Evolutionary conservation across 1,140 invertebrate species (phyloP).

Genomic region (Drosophila bocqueti): DNA sequence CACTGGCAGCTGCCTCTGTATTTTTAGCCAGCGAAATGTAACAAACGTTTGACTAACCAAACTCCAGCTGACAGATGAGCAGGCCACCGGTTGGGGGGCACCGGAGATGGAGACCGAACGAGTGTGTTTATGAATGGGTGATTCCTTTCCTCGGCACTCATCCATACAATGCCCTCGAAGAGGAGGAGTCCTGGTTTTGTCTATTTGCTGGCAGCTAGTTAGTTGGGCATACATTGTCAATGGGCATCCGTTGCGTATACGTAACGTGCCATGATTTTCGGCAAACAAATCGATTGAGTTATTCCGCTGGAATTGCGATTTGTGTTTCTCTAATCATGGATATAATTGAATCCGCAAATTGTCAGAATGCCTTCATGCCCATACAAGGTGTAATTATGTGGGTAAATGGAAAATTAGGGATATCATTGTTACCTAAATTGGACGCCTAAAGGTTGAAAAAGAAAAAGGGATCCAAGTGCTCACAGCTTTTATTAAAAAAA

Average conservation of each 20-base stretch:
- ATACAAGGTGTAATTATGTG: constrained; percentile 22
- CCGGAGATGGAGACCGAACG: constrained; percentile 5
- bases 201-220: constrained; percentile 52
- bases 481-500: not conserved
- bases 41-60: constrained; percentile 75
- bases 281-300: constrained; percentile 44
- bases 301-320: constrained; percentile 26
- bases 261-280: constrained; percentile 50
- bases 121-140: constrained; percentile 52
- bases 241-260: constrained; percentile 64
- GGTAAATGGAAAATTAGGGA: constrained; percentile 24
- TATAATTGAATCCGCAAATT: constrained; percentile 44
- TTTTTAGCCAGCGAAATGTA: constrained; percentile 71
- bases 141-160: constrained; percentile 30
- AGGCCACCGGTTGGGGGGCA: constrained; percentile 17
- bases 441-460: not conserved
- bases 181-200: constrained; percentile 18
- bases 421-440: constrained; percentile 7
- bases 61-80: constrained; percentile 65
- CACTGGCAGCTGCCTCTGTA: constrained; percentile 31
- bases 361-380: constrained; percentile 1
- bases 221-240: constrained; percentile 36
- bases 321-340: constrained; percentile 42
- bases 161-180: constrained; percentile 21
- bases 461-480: not conserved